Percentiles rank a stretch among this genome's conserved stretches.
Evolutionary conservation across 1,140 invertebrate species (phyloP).

Genomic region (Tyrophagus putrescentiae): DNA sequence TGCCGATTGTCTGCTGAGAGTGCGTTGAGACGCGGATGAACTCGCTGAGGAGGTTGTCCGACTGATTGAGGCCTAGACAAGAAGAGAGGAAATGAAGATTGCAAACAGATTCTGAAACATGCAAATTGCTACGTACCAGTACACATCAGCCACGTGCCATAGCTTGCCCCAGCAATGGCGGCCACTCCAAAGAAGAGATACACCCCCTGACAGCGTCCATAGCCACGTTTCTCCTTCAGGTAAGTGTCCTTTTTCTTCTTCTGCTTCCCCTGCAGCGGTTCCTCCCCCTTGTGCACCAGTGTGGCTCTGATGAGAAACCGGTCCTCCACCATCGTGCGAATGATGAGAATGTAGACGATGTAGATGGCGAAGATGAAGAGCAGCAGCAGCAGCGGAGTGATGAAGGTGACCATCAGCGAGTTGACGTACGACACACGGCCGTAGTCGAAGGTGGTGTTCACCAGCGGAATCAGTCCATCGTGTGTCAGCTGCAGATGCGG

Average conservation of each 20-base stretch:
- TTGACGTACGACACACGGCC: not conserved
- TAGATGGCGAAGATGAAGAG: not conserved
- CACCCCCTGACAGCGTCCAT: not conserved
- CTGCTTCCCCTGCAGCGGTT: not conserved
- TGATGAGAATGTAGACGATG: not conserved
- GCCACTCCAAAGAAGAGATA: not conserved
- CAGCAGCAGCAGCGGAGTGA: conserved; percentile 1
- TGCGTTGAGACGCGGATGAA: not conserved
- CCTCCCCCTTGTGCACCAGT: not conserved
- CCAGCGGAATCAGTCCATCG: not conserved
- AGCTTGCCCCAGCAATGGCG: not conserved
- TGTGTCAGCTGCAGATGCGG: not conserved
- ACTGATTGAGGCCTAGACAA: not conserved
- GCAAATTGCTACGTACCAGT: not conserved
- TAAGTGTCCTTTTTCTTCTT: not conserved
- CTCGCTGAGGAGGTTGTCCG: not conserved
- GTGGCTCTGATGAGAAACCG: not conserved
- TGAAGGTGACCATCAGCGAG: conserved; percentile 13
- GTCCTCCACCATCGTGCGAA: not conserved
- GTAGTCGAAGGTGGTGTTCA: conserved; percentile 12
- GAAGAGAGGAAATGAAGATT: not conserved
- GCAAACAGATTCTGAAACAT: not conserved
- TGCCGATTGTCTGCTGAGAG: conserved; percentile 5
- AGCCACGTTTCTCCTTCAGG: not conserved
- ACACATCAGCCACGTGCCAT: not conserved